A percentile compares a stretch with the other conserved stretches of the same genome.
Evolutionary conservation across 2,797 vertebrate genomes (phyloP).

Genomic region (Rhodeus uyekii): DNA sequence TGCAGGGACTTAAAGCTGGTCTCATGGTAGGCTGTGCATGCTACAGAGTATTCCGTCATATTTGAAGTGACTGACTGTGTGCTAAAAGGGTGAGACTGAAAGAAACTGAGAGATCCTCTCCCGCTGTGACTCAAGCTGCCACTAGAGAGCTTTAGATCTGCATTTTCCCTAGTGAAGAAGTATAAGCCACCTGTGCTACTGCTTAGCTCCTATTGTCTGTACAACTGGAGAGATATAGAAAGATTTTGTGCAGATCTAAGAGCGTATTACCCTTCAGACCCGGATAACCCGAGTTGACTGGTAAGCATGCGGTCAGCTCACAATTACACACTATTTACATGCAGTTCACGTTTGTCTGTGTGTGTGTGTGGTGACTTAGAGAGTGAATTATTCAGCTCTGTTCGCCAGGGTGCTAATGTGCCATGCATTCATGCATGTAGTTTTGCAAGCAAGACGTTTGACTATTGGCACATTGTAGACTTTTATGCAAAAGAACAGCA

Average conservation of each 20-base stretch:
- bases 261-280: neutral
- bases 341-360: neutral
- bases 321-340: slow-evolving; percentile 2
- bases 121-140: slow-evolving; percentile 45
- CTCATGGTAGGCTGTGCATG: neutral
- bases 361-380: neutral
- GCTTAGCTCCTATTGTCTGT: slow-evolving; percentile 16
- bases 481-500: neutral
- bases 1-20: neutral
- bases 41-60: slow-evolving; percentile 19
- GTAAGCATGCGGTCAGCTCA: neutral
- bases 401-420: neutral
- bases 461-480: neutral
- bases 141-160: slow-evolving; percentile 33
- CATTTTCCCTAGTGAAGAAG: slow-evolving; percentile 4
- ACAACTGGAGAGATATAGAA: neutral
- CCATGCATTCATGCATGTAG: slow-evolving; percentile 3
- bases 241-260: neutral
- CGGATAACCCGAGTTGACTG: neutral
- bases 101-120: slow-evolving; percentile 27
- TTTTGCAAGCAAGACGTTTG: neutral
- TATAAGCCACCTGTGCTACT: slow-evolving; percentile 17
- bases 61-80: slow-evolving; percentile 41
- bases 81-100: slow-evolving; percentile 40
- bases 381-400: neutral